Evolutionary conservation across 1,140 invertebrate genomes (phyloP).

Genomic region (Drosophila subpulchrella): DNA sequence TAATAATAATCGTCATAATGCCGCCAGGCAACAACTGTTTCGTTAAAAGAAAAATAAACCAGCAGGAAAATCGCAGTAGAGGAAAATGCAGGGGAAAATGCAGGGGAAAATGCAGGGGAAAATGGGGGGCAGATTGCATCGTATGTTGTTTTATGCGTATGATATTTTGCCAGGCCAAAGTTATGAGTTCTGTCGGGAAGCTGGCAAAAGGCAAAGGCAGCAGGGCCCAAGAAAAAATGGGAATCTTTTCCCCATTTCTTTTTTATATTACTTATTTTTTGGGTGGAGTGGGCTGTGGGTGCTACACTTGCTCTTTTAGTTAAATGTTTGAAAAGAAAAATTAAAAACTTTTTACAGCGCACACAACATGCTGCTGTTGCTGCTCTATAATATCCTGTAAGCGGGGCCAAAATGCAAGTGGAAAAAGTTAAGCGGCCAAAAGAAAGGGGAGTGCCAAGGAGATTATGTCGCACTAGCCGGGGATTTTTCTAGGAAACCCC

Average conservation of each 20-base stretch:
- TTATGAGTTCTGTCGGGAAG: constrained; percentile 52
- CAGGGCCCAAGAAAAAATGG: constrained; percentile 52
- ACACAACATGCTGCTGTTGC: constrained; percentile 43
- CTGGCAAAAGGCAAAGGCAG: constrained; percentile 46
- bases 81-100: background rate
- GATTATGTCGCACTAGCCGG: constrained; percentile 61
- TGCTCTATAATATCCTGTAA: constrained; percentile 60
- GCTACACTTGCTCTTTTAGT: constrained; percentile 74
- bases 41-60: constrained; percentile 73
- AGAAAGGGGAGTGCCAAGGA: constrained; percentile 13
- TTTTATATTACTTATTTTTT: constrained; percentile 1
- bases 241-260: constrained; percentile 51
- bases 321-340: constrained; percentile 83
- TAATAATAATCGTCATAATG: constrained; percentile 81
- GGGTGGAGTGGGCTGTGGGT: background rate
- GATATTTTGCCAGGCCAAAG: constrained; percentile 78
- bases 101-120: background rate
- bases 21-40: constrained; percentile 75
- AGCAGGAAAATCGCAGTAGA: constrained; percentile 37
- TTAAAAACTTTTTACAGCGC: constrained; percentile 81
- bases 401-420: constrained; percentile 64
- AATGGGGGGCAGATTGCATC: constrained; percentile 16
- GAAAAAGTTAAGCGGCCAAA: constrained; percentile 72
- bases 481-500: background rate
- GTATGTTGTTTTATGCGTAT: constrained; percentile 80